Conservation (phyloP, 2,888 invertebrate genomes). For the Himalopsyche anomala region DNA sequence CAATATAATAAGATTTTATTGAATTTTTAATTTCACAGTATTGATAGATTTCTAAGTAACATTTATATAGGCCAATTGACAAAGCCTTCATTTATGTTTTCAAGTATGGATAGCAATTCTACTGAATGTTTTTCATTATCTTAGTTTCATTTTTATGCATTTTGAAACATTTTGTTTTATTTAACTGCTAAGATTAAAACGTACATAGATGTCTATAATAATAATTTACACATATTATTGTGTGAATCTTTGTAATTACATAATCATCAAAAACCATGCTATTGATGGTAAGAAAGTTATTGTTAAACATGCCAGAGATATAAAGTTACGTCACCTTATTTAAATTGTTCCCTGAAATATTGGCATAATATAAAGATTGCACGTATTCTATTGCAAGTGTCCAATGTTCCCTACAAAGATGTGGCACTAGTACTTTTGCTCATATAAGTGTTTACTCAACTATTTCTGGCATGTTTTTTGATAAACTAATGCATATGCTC, state of each 20-base stretch:
- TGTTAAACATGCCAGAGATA: conserved; percentile 18
- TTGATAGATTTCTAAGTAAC: conserved; percentile 2
- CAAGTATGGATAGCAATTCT: background rate
- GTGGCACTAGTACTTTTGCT: background rate
- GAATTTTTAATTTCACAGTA: background rate
- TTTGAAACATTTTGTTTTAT: conserved; percentile 10
- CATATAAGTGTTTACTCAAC: background rate
- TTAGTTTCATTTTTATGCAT: conserved; percentile 29
- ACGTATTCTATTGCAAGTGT: background rate
- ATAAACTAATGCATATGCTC: conserved; percentile 55
- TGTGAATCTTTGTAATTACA: background rate
- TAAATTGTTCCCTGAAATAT: background rate
- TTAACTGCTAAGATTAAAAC: conserved; percentile 4
- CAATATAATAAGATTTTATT: background rate
- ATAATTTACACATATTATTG: background rate
- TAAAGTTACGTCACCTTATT: background rate
- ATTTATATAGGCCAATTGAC: conserved; percentile 7
- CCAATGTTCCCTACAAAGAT: too few relatives aligned
- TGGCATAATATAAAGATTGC: background rate
- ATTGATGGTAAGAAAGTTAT: conserved; percentile 1
- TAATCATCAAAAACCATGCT: too few relatives aligned
- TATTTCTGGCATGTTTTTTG: conserved; percentile 22
- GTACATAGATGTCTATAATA: background rate
- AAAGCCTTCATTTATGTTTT: conserved; percentile 3
- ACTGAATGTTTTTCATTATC: conserved; percentile 24